Evolutionary conservation across 2,888 invertebrate species (phyloP), one percentile per base, ranked within the genome.

Genomic region (Orchestes rusci): DNA sequence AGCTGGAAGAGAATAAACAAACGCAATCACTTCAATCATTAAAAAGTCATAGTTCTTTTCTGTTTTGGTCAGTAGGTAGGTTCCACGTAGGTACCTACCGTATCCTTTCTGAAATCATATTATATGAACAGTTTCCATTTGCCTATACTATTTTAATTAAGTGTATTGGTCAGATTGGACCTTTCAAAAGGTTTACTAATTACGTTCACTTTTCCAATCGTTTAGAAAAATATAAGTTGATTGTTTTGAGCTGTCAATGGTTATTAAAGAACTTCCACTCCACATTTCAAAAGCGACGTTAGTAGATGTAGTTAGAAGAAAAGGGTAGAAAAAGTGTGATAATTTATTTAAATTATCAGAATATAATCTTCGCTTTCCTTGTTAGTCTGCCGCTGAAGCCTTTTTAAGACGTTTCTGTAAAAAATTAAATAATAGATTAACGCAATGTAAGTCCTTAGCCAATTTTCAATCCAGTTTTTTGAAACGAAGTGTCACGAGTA

Each of bases 331-430:
- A 23, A 7, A 23, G 23, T 23, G 23, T 23, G 5, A 7, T 23
- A 23, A 7, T 23, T 5, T 23, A 10, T 23, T 23, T 23, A 7
- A 13, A 45, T 42, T 52, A 43, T 49, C 46, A 52, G 49, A 54
- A 52, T 53, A n/a, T n/a, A 51, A 43, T 50, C 38, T 43, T 51
- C 41, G 39, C 27, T 42, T n/a, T 42, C 42, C 44, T 28, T 48
- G 49, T 57, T 58, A 57, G 53, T 66, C 62, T 50, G 62, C 63
- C 53, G 57, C 58, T 58, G 62, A 63, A 60, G 62, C 63, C 61
- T 64, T 66, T 61, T 65, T 64, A 54, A 67, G 63, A 53, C 67
- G 61, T 59, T 66, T 66, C 68, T 68, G 68, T 59, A 67, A 68
- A 63, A 60, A 59, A 63, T 45, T 39, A 36, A 39, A 34, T 12